Evolutionary conservation across 1,140 invertebrate genomes (phyloP).

Genomic region (Pissodes strobi): DNA sequence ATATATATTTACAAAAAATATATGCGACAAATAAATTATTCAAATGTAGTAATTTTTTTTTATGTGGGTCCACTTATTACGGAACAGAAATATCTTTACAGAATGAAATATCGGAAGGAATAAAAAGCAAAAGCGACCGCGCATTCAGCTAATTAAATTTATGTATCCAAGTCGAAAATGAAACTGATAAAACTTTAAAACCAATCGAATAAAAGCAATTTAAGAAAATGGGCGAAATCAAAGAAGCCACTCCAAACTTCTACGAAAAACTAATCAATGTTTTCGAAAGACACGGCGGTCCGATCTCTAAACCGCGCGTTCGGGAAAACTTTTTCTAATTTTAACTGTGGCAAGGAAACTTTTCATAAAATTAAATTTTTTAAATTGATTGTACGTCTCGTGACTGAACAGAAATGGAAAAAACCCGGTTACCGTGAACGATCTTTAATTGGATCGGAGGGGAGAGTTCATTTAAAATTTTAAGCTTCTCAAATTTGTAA

Average conservation of each 20-base stretch:
- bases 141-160: too few species aligned
- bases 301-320: constrained; percentile 1
- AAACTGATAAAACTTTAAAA: constrained; percentile 12
- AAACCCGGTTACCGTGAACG: constrained; percentile 1
- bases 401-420: constrained; percentile 5
- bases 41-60: too few species aligned
- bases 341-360: constrained; percentile 15
- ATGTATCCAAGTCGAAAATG: too few species aligned
- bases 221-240: constrained; percentile 16
- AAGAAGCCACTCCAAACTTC: constrained; percentile 17
- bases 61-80: too few species aligned
- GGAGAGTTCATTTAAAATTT: neutral
- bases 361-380: constrained; percentile 22
- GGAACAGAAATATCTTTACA: too few species aligned
- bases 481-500: constrained; percentile 2
- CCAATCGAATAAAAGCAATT: constrained; percentile 15
- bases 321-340: constrained; percentile 14
- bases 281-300: constrained; percentile 4
- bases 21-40: too few species aligned
- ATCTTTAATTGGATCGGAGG: constrained; percentile 1
- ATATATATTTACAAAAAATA: too few species aligned
- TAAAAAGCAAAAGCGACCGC: too few species aligned
- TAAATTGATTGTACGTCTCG: constrained; percentile 4
- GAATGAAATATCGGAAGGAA: too few species aligned
- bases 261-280: constrained; percentile 15